Evolutionary conservation across 1,140 invertebrate genomes (phyloP).

Genomic region (Habropoda laboriosa): DNA sequence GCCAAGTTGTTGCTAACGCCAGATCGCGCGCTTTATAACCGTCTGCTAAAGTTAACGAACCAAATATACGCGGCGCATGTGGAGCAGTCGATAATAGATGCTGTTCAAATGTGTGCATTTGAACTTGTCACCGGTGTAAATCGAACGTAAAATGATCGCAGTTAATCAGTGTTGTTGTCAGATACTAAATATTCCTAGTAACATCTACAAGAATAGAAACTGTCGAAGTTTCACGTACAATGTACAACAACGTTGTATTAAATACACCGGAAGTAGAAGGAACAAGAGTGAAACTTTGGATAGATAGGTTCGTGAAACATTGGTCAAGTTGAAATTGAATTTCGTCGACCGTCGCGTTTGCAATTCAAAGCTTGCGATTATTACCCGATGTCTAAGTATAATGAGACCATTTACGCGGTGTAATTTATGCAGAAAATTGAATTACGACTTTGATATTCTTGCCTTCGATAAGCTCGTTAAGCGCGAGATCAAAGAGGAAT

Average conservation of each 20-base stretch:
- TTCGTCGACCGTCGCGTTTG: constrained; percentile 9
- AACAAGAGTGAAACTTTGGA: neutral
- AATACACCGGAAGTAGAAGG: too few relatives aligned
- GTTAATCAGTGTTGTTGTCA: neutral
- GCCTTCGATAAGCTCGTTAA: constrained; percentile 29
- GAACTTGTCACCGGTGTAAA: neutral
- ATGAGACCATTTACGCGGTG: constrained; percentile 32
- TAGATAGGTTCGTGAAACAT: neutral
- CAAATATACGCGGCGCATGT: neutral
- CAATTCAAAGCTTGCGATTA: constrained; percentile 35
- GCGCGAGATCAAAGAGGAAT: constrained; percentile 14
- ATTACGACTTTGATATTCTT: constrained; percentile 26
- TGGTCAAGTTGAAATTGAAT: constrained; percentile 31
- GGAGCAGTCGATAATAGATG: neutral
- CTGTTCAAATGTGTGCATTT: neutral
- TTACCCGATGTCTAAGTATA: constrained; percentile 14
- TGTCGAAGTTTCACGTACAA: too few relatives aligned
- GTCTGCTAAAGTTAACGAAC: constrained; percentile 23
- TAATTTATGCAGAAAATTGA: constrained; percentile 31
- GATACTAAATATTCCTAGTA: too few relatives aligned
- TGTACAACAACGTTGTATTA: too few relatives aligned
- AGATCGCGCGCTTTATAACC: constrained; percentile 13
- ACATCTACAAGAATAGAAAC: too few relatives aligned
- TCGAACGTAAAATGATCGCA: neutral
- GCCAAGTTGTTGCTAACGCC: constrained; percentile 29